Evolutionary conservation across 1,140 invertebrate species (phyloP).

Genomic region (Drosophila sp.): DNA sequence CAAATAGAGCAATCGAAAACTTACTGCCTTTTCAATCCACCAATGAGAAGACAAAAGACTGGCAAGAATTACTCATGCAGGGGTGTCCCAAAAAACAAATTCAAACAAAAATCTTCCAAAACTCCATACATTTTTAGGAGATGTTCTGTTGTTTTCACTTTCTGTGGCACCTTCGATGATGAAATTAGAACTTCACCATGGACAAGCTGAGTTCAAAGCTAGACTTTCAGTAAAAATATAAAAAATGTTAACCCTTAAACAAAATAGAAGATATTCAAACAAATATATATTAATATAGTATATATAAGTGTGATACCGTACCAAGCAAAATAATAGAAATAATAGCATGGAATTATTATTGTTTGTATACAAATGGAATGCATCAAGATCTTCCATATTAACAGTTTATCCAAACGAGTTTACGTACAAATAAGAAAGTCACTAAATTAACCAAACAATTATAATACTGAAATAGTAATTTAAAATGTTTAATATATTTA

Average conservation of each 20-base stretch:
- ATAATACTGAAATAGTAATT: constrained; percentile 33
- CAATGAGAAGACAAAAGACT: constrained; percentile 17
- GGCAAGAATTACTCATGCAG: constrained; percentile 10
- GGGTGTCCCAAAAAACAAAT: constrained; percentile 18
- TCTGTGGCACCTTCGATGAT: too few species aligned
- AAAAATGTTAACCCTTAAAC: too few species aligned
- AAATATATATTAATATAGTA: not conserved
- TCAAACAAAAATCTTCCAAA: too few species aligned
- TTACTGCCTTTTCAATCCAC: constrained; percentile 20
- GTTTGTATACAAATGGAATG: constrained; percentile 36
- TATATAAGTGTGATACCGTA: constrained; percentile 39
- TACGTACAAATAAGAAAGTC: constrained; percentile 73
- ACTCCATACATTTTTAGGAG: too few species aligned
- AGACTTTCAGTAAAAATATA: too few species aligned
- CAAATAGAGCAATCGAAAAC: constrained; percentile 12
- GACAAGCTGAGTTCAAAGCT: too few species aligned
- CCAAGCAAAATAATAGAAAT: constrained; percentile 52
- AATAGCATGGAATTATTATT: constrained; percentile 28
- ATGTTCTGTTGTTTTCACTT: too few species aligned
- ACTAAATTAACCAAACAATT: constrained; percentile 40
- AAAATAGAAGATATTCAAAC: constrained; percentile 1
- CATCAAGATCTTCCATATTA: constrained; percentile 61
- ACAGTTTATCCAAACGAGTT: constrained; percentile 54
- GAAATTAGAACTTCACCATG: too few species aligned
- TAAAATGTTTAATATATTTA: constrained; percentile 62